Evolutionary conservation across 2,113 vertebrate species (phyloP), one percentile per base, ranked within the genome.

Genomic region (Argyrosomus japonicus): DNA sequence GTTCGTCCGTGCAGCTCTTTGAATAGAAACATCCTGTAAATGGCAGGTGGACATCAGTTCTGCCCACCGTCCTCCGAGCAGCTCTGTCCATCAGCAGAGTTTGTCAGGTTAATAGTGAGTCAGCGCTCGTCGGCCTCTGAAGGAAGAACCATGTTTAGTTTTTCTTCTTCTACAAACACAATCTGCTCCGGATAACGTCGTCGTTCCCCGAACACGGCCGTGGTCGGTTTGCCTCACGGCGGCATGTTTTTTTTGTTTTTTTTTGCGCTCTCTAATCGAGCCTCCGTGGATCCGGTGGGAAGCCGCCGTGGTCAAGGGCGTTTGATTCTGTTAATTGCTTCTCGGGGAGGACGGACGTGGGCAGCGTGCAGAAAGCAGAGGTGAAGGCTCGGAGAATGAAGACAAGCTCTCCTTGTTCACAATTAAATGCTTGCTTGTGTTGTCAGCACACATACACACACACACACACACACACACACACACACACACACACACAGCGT

Each of bases 271-370:
- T 76, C 71, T 61, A 77, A 87, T 78, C 27, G 51, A 77, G 68
- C 29, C 71, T 36, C 54, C 0, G 36, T 0, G 29, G 64, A 71
- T 43, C 68, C 18, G 63, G 45, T 27, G 36, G 81, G 69, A 68
- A 19, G 63, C 68, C 7, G 36, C n/a, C 6, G 36, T 18, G 68
- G 80, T 90, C 89, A 94, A 92, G 90, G 90, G 63, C 75, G 51
- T 85, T 67, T 81, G 86, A 86, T 89, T 82, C 82, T 79, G 76
- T 85, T 89, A 91, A 92, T 93, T 89, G 88, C 83, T 88, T 92
- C 84, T 88, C 36, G 21, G 78, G 75, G 53, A 87, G 40, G 68
- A 54, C 13, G 53, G 79, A 86, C 71, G 79, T 93, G 87, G 87
- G 57, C 61, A 11, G 87, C 53, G 63, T 88, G 61, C 80, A 81